Conservation (phyloP, 2,888 invertebrate genomes). For the Disparrhopalites patrizii region DNA sequence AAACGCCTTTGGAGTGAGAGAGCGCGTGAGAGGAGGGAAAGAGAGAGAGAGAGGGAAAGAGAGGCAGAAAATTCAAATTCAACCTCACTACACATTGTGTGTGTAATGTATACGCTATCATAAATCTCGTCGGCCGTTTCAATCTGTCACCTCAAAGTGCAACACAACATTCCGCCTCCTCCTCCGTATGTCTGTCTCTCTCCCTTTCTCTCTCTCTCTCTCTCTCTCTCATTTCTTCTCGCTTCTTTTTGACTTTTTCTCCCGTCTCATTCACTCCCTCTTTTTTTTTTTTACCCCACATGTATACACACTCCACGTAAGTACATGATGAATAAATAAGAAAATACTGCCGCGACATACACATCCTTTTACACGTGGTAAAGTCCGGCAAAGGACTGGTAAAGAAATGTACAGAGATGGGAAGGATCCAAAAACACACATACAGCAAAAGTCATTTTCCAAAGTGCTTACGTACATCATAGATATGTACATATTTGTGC, state of each 20-base stretch:
- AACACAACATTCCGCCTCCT: constrained; percentile 11
- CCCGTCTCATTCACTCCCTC: not conserved
- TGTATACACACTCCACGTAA: not conserved
- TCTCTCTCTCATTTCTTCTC: not conserved
- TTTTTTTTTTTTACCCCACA: not conserved
- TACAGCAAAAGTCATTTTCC: not conserved
- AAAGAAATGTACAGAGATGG: not conserved
- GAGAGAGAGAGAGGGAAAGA: too few species aligned
- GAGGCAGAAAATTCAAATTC: constrained; percentile 7
- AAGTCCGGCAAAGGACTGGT: not conserved
- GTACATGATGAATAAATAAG: too few species aligned
- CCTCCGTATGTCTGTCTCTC: constrained; percentile 1
- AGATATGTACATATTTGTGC: not conserved
- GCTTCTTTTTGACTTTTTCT: too few species aligned
- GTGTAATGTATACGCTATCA: constrained; percentile 6
- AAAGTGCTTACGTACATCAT: not conserved
- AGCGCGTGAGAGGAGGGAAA: too few species aligned
- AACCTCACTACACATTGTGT: not conserved
- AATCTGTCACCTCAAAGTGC: constrained; percentile 11
- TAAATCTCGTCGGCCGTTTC: constrained; percentile 10
- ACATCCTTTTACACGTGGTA: too few species aligned
- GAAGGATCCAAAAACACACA: not conserved
- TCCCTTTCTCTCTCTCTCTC: not conserved
- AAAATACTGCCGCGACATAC: too few species aligned
- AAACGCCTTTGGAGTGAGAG: not conserved